Base-by-base conservation (phyloP, 2,797 vertebrate genomes). In the Salmo trutta region DNA sequence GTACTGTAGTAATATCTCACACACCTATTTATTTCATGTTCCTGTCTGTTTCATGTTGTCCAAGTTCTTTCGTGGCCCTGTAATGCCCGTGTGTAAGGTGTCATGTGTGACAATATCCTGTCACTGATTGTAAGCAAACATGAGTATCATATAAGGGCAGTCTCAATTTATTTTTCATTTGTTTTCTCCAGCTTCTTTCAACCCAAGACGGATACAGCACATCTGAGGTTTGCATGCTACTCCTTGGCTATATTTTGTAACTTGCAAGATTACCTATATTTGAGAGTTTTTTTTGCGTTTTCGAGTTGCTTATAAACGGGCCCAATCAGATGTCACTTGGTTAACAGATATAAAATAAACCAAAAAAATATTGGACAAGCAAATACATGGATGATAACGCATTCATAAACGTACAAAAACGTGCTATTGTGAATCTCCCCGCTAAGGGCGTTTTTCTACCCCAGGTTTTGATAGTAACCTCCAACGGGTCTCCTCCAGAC, bases 151-250 rank as follows among this genome's bases (percentile, higher is more conserved):
- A n/a, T 59, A 16, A 59, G 3, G 6, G n/a, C 17, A 56, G 53
- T 73, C 6, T 17, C 24, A 29, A 27, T 17, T 29, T 29, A 47
- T 71, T 72, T 88, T 92, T 94, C 8, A 3, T 41, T 41, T 41
- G 6, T 33, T 33, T 19, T 31, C 17, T 93, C 83, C 94, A 95
- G 94, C 93, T 95, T 90, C 90, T 95, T 76, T 93, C 95, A 92
- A 94, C 94, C 83, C 94, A 94, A 87, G 94, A 95, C 91, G 94
- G 95, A 89, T 94, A 93, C 93, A 93, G 93, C 85, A 91, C 93
- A 75, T 93, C 94, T 64, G 94, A 95, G 92, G 95, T 96, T 94
- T 94, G 95, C 95, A 94, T 33, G 17, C 67, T 27, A 16, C 14
- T 66, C 7, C 8, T 15, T 29, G 14, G 7, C n/a, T 65, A 29